These are phyloP conservation scores for Apoderus coryli DNA, from an alignment of 2,888 invertebrate genomes.

Conservation along the genomic window DNA sequence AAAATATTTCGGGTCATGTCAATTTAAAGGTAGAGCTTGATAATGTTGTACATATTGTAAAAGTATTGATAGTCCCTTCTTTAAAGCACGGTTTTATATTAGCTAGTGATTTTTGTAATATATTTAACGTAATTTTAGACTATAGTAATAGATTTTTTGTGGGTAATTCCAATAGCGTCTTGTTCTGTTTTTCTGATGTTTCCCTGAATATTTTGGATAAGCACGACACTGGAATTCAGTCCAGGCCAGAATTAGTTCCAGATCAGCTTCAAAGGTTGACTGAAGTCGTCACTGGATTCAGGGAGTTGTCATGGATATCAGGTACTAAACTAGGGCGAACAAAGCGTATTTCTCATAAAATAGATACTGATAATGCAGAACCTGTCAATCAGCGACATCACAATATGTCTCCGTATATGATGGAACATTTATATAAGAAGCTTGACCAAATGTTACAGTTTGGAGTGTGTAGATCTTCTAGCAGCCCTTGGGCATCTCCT, in stretches of 20 bases:
- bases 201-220: no score
- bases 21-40: no score
- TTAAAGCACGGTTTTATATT: no score
- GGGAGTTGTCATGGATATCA: conserved; percentile 2
- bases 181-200: no score
- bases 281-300: neutral
- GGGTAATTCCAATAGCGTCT: no score
- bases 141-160: no score
- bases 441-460: conserved; percentile 4
- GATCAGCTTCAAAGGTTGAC: neutral
- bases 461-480: conserved; percentile 3
- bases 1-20: no score
- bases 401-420: neutral
- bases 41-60: no score
- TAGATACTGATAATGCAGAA: neutral
- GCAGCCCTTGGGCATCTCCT: conserved; percentile 4
- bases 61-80: no score
- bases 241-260: neutral
- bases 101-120: no score
- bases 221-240: no score
- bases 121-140: no score
- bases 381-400: conserved; percentile 1
- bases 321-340: neutral
- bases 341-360: neutral
- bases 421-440: conserved; percentile 4